Conservation (phyloP, 2,888 invertebrate species). For the Iselma pallidipennis region DNA sequence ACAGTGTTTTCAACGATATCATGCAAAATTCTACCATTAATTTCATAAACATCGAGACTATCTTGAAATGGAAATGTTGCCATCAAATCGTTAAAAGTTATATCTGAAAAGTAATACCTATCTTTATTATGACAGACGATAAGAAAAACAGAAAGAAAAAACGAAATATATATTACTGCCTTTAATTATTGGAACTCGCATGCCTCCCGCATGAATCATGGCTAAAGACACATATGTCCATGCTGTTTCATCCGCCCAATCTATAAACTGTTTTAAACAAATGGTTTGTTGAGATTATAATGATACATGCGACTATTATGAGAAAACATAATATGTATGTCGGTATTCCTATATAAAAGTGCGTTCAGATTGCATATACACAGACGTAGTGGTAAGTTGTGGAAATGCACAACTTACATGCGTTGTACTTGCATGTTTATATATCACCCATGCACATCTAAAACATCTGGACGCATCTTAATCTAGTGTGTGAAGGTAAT, state of each 20-base stretch:
- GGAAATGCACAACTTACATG: no score
- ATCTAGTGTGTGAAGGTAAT: no score
- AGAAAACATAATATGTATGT: no score
- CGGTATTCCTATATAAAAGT: no score
- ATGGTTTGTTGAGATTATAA: not conserved
- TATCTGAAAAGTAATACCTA: constrained; percentile 59
- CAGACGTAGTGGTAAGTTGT: no score
- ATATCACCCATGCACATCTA: no score
- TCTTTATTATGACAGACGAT: not conserved
- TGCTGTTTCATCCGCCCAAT: constrained; percentile 37
- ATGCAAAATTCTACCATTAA: constrained; percentile 61
- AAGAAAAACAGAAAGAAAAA: not conserved
- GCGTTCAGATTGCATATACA: no score
- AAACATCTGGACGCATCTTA: no score
- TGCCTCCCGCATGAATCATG: constrained; percentile 69
- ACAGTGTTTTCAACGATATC: constrained; percentile 15
- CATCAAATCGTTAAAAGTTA: constrained; percentile 70
- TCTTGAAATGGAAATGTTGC: constrained; percentile 78
- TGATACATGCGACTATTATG: no score
- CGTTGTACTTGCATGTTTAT: no score
- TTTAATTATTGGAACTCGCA: constrained; percentile 68
- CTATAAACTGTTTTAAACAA: constrained; percentile 29
- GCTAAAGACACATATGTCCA: constrained; percentile 74
- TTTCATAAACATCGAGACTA: constrained; percentile 68
- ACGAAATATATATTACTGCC: constrained; percentile 59